A percentile compares a stretch with the other conserved stretches of the same genome.
These are phyloP conservation scores for Drosophila ercepeae DNA, from an alignment of 1,140 invertebrate genomes.

Conservation along the genomic window DNA sequence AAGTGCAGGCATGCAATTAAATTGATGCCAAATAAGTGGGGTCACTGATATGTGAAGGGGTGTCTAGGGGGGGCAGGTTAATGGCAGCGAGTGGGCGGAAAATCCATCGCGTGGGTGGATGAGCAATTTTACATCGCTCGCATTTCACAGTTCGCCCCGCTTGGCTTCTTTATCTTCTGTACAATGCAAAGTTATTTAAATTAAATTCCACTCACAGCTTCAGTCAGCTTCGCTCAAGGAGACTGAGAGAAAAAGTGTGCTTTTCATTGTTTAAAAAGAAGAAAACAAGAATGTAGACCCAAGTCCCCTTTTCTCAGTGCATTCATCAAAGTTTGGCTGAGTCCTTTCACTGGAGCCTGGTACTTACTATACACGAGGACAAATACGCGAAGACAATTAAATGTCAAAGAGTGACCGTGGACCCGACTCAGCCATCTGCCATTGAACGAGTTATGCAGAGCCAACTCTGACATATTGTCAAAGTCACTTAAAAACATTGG, in stretches of 20 bases:
- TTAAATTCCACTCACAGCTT: constrained; percentile 68
- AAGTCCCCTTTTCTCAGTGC: constrained; percentile 2
- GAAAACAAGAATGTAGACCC: too few relatives aligned
- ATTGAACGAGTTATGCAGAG: constrained; percentile 37
- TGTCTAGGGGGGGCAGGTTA: background rate
- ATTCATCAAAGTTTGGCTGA: constrained; percentile 54
- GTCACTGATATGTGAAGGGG: constrained; percentile 20
- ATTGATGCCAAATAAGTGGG: constrained; percentile 53
- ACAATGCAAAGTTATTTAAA: constrained; percentile 73
- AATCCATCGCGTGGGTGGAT: constrained; percentile 4
- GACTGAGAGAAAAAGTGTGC: constrained; percentile 8
- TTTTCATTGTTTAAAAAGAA: too few relatives aligned
- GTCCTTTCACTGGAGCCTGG: constrained; percentile 23
- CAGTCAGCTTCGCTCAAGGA: constrained; percentile 21
- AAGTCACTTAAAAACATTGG: constrained; percentile 42
- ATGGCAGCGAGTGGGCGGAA: background rate
- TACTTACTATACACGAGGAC: constrained; percentile 8
- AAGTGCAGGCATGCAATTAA: constrained; percentile 64
- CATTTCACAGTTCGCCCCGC: constrained; percentile 40
- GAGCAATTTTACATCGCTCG: constrained; percentile 34
- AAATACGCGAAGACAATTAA: constrained; percentile 62
- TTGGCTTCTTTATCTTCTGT: constrained; percentile 27
- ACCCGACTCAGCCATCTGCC: background rate
- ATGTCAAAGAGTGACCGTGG: constrained; percentile 49
- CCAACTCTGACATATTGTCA: constrained; percentile 52